These are phyloP conservation scores for Ditylenchus weischeri DNA, from an alignment of 2,888 invertebrate species.

Conservation along the genomic window DNA sequence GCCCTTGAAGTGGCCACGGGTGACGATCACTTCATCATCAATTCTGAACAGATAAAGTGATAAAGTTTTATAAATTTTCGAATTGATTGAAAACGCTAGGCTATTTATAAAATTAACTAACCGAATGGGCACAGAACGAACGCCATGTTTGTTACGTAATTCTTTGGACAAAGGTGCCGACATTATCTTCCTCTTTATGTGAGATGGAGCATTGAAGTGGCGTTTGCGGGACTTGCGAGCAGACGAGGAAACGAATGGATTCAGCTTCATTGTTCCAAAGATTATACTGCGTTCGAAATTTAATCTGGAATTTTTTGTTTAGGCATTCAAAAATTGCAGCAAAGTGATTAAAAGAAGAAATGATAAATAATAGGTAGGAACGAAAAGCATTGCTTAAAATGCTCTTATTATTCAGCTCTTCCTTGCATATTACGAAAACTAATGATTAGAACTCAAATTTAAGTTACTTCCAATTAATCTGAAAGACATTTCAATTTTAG, in stretches of 20 bases:
- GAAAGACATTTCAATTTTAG: no score
- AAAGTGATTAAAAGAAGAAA: no score
- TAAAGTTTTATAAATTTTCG: background rate
- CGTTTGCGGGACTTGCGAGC: slow-evolving; percentile 96
- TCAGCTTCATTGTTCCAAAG: slow-evolving; percentile 73
- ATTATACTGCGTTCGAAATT: no score
- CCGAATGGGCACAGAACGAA: slow-evolving; percentile 94
- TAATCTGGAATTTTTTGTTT: no score
- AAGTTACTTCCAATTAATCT: no score
- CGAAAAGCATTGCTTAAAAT: no score
- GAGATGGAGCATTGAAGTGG: slow-evolving; percentile 97
- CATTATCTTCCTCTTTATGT: slow-evolving; percentile 81
- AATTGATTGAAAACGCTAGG: background rate
- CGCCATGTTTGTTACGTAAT: slow-evolving; percentile 92
- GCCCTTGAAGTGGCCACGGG: slow-evolving; percentile 96
- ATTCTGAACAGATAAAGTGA: slow-evolving; percentile 41
- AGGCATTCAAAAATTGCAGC: no score
- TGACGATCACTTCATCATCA: slow-evolving; percentile 98
- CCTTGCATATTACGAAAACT: no score
- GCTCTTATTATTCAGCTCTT: no score
- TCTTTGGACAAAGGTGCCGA: slow-evolving; percentile 96
- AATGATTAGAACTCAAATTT: no score
- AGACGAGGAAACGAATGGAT: slow-evolving; percentile 86
- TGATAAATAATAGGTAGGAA: no score
- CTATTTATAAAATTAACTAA: background rate